phyloP scores from a whole-genome alignment of 2,113 vertebrate genomes.

The Penelope pileata region DNA sequence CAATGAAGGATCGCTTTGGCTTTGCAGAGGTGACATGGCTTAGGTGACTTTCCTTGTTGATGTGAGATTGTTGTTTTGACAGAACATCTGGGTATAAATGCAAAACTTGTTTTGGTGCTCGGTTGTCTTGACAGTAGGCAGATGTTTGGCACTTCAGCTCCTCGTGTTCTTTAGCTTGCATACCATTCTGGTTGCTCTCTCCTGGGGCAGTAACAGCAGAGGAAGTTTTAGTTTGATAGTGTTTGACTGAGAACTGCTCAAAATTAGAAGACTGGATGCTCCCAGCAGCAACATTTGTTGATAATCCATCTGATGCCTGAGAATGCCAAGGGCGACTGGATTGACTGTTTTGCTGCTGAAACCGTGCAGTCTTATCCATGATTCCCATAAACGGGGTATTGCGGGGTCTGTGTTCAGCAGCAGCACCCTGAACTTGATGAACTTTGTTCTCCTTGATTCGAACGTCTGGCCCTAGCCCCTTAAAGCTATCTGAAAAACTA shows the following conservation, averaged over 20 bases:
- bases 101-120: slow-evolving; percentile 75
- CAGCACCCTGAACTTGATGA: slow-evolving; percentile 67
- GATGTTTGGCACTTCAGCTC: slow-evolving; percentile 81
- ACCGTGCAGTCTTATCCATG: slow-evolving; percentile 92
- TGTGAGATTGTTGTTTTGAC: slow-evolving; percentile 76
- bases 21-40: slow-evolving; percentile 84
- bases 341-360: slow-evolving; percentile 79
- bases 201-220: slow-evolving; percentile 55
- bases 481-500: slow-evolving; percentile 84
- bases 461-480: slow-evolving; percentile 84
- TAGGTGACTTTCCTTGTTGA: slow-evolving; percentile 80
- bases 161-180: slow-evolving; percentile 79
- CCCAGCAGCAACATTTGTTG: slow-evolving; percentile 62
- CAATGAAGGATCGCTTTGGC: slow-evolving; percentile 98
- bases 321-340: slow-evolving; percentile 83
- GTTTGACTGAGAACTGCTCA: slow-evolving; percentile 80
- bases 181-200: slow-evolving; percentile 81
- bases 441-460: slow-evolving; percentile 83
- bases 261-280: slow-evolving; percentile 72
- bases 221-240: slow-evolving; percentile 77
- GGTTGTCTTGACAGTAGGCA: slow-evolving; percentile 81
- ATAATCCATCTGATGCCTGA: slow-evolving; percentile 76
- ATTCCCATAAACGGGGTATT: slow-evolving; percentile 93
- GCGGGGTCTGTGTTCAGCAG: slow-evolving; percentile 85
- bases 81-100: slow-evolving; percentile 80